Percentiles rank a stretch among this genome's conserved stretches.
These are phyloP conservation scores for Cerastis rubricosa DNA, from an alignment of 2,888 invertebrate genomes.

Conservation along the genomic window DNA sequence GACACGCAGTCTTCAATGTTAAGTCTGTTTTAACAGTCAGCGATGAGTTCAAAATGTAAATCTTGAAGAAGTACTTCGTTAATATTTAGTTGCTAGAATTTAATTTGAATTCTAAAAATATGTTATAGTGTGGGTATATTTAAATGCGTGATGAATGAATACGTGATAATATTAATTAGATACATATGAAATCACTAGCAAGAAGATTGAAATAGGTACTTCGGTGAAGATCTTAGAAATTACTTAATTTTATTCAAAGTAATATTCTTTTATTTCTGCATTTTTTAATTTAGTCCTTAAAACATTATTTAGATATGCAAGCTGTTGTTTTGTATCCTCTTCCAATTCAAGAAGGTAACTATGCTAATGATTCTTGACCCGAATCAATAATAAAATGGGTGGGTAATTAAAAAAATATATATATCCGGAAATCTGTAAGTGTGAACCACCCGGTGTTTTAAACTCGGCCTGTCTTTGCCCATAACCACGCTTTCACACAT, in stretches of 20 bases:
- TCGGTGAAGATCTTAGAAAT: background rate
- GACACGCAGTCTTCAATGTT: slow-evolving; percentile 27
- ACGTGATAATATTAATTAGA: slow-evolving; percentile 2
- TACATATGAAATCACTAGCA: background rate
- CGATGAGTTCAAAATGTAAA: slow-evolving; percentile 44
- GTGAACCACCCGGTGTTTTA: too few species aligned
- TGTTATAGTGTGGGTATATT: background rate
- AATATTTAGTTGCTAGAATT: slow-evolving; percentile 21
- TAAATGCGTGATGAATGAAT: too few species aligned
- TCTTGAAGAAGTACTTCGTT: slow-evolving; percentile 12
- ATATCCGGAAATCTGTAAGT: too few species aligned
- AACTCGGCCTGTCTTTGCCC: too few species aligned
- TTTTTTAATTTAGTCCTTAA: background rate
- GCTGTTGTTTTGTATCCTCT: too few species aligned
- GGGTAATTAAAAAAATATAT: too few species aligned
- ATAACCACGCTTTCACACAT: too few species aligned
- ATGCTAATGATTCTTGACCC: too few species aligned
- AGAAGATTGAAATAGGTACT: background rate
- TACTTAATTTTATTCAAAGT: background rate
- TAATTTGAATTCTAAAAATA: slow-evolving; percentile 21
- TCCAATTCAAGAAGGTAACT: too few species aligned
- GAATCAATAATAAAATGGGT: too few species aligned
- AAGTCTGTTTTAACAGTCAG: slow-evolving; percentile 34
- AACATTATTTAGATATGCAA: slow-evolving; percentile 17
- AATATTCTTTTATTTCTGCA: background rate